A percentile compares a stretch with the other conserved stretches of the same genome.
These are phyloP conservation scores for Tyrophagus putrescentiae DNA, from an alignment of 1,140 invertebrate species.

Conservation along the genomic window DNA sequence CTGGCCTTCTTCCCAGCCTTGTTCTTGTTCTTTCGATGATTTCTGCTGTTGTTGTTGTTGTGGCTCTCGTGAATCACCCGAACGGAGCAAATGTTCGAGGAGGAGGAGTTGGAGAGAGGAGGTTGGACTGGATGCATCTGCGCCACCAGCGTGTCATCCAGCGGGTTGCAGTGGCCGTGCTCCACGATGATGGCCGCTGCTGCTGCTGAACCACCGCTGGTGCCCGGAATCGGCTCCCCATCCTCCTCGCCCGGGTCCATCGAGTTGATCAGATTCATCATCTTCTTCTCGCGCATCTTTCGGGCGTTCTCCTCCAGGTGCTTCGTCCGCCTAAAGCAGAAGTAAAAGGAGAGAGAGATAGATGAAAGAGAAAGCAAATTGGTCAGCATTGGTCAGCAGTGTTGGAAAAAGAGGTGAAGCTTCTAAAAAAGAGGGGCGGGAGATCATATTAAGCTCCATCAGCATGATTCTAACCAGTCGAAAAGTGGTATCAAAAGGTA, in stretches of 20 bases:
- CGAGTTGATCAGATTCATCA: background rate
- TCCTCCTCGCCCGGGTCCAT: background rate
- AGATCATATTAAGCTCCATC: background rate
- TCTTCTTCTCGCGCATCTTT: slow-evolving; percentile 1
- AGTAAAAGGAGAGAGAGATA: background rate
- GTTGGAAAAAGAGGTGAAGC: background rate
- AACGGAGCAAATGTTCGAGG: background rate
- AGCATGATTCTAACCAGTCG: background rate
- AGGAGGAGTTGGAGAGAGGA: too few relatives aligned
- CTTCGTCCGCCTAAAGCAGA: background rate
- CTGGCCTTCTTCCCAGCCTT: background rate
- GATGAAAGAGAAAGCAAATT: background rate
- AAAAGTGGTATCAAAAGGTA: background rate
- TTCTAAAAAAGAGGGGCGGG: background rate
- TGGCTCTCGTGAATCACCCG: background rate
- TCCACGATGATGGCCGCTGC: background rate
- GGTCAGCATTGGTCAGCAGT: background rate
- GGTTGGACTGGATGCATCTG: background rate
- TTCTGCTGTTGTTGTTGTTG: too few relatives aligned
- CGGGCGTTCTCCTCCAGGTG: slow-evolving; percentile 7
- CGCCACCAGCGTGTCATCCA: background rate
- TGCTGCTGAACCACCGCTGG: background rate
- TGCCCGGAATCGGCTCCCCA: background rate
- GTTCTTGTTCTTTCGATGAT: background rate
- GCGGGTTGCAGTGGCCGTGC: background rate